Evolutionary conservation across 2,888 invertebrate species (phyloP).

Genomic region (Xestia sexstrigata): DNA sequence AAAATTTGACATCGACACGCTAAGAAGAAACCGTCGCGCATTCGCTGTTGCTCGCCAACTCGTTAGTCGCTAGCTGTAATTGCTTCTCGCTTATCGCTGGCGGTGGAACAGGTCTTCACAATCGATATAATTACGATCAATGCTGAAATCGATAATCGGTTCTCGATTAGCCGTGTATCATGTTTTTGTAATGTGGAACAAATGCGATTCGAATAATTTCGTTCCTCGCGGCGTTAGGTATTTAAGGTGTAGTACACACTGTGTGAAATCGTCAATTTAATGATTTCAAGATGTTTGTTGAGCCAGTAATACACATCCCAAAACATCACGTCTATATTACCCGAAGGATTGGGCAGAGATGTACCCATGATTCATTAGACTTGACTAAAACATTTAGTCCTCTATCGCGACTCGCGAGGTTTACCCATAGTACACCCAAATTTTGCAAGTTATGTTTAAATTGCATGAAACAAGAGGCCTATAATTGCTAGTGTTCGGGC

Average conservation of each 20-base stretch:
- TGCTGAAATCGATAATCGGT: constrained; percentile 59
- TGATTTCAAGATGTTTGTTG: background rate
- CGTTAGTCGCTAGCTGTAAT: background rate
- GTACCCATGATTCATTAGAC: background rate
- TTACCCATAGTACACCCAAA: background rate
- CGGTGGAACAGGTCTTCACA: constrained; percentile 6
- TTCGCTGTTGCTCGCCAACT: background rate
- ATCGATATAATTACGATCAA: constrained; percentile 56
- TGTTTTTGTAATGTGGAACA: constrained; percentile 49
- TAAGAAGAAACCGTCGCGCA: too few species aligned
- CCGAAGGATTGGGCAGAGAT: background rate
- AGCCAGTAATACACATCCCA: background rate
- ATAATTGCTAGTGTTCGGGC: background rate
- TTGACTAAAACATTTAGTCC: background rate
- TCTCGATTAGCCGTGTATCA: constrained; percentile 60
- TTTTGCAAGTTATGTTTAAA: background rate
- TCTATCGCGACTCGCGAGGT: background rate
- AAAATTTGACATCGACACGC: too few species aligned
- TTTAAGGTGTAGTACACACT: constrained; percentile 13
- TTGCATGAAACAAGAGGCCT: background rate
- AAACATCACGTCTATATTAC: background rate
- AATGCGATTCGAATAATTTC: constrained; percentile 30
- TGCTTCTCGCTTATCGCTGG: background rate
- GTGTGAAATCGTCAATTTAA: background rate
- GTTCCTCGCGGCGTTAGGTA: constrained; percentile 36